A percentile compares a stretch with the other conserved stretches of the same genome.
phyloP scores from a whole-genome alignment of 2,888 invertebrate genomes.

The Corbicula japonica region DNA sequence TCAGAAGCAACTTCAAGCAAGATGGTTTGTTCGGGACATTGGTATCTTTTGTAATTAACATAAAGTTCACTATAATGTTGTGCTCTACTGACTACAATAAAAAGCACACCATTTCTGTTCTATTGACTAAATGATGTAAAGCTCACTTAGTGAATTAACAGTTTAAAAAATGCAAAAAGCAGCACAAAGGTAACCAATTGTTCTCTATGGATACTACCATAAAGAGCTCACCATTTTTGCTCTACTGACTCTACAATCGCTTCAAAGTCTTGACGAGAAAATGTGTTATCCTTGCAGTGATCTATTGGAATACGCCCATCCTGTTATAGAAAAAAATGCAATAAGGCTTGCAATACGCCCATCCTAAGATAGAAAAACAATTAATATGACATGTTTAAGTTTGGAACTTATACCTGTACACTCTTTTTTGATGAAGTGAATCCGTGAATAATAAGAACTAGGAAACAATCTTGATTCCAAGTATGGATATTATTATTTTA shows the following conservation, averaged over 20 bases:
- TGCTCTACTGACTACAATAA: too few species aligned
- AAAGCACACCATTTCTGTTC: too few species aligned
- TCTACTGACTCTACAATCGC: slow-evolving; percentile 1
- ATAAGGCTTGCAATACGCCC: too few species aligned
- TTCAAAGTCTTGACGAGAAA: slow-evolving; percentile 1
- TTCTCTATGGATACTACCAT: neutral
- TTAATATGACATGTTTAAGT: too few species aligned
- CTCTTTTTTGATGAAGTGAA: too few species aligned
- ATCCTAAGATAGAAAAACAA: too few species aligned
- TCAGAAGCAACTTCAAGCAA: too few species aligned
- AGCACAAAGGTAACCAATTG: neutral
- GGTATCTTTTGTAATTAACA: too few species aligned
- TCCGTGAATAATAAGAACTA: neutral
- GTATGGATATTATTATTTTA: neutral
- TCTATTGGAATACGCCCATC: slow-evolving; percentile 23
- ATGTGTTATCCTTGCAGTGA: slow-evolving; percentile 15
- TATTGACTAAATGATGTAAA: neutral
- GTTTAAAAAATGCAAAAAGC: neutral
- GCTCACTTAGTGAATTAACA: neutral
- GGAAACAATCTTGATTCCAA: neutral
- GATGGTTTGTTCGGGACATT: too few species aligned
- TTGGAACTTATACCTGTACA: too few species aligned
- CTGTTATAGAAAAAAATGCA: neutral
- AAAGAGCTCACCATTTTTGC: slow-evolving; percentile 12
- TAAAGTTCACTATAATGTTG: too few species aligned